Evolutionary conservation across 2,113 vertebrate species (phyloP).

Genomic region (Poeciliopsis occidentalis): DNA sequence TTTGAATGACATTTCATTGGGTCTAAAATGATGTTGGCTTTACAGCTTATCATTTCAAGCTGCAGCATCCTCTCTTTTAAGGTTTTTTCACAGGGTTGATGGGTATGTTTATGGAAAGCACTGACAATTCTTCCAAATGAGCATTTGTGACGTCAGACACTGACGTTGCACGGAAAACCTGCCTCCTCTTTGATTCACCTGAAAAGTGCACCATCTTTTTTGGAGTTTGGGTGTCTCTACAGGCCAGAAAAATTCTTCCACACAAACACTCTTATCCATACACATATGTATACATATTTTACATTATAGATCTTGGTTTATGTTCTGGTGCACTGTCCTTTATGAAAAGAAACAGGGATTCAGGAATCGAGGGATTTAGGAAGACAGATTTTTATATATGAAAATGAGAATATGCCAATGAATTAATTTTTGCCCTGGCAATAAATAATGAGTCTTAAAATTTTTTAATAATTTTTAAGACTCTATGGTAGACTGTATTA

Average conservation of each 20-base stretch:
- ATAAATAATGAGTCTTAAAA: background rate
- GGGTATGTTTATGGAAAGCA: too few relatives aligned
- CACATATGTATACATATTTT: background rate
- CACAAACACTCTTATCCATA: background rate
- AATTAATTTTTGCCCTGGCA: background rate
- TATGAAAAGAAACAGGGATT: background rate
- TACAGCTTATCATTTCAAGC: background rate
- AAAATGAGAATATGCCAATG: background rate
- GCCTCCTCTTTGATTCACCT: background rate
- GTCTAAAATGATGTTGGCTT: background rate
- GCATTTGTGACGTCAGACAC: too few relatives aligned
- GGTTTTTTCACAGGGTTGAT: too few relatives aligned
- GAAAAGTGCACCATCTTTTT: background rate
- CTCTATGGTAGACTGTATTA: background rate
- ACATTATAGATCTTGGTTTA: background rate
- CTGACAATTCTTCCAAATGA: too few relatives aligned
- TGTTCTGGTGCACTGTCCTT: background rate
- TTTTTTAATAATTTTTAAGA: background rate
- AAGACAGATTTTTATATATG: background rate
- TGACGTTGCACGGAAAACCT: background rate
- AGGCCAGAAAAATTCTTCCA: background rate
- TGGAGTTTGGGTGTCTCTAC: background rate
- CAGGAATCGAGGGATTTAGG: background rate
- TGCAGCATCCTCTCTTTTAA: background rate
- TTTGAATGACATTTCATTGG: background rate